Conservation (phyloP, 2,888 invertebrate species). For the Hoplodrina ambigua region DNA sequence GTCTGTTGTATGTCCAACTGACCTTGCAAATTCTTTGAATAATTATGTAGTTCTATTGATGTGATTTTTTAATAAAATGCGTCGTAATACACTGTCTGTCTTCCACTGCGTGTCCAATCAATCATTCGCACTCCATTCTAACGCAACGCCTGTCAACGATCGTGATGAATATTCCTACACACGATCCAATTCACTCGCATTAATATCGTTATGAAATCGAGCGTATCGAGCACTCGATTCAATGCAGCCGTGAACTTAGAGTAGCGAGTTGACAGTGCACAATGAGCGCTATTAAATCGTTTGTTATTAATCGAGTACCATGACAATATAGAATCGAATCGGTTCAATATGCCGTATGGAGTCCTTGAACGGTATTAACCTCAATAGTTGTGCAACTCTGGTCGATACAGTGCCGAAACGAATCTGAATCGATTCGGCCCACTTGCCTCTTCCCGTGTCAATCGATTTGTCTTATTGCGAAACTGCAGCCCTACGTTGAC, state of each 20-base stretch:
- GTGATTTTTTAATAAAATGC: constrained; percentile 56
- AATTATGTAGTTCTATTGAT: constrained; percentile 42
- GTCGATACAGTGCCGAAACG: constrained; percentile 79
- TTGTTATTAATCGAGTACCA: constrained; percentile 77
- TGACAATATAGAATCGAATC: constrained; percentile 74
- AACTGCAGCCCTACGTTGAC: constrained; percentile 74
- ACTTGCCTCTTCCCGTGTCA: constrained; percentile 76
- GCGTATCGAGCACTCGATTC: constrained; percentile 72
- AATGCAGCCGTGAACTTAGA: constrained; percentile 76
- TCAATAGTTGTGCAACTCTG: constrained; percentile 76
- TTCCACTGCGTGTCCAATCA: constrained; percentile 73
- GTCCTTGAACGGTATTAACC: constrained; percentile 86
- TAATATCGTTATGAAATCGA: constrained; percentile 76
- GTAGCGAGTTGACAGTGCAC: constrained; percentile 71
- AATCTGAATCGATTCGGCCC: constrained; percentile 79
- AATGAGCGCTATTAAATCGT: constrained; percentile 78
- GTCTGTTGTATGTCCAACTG: constrained; percentile 66
- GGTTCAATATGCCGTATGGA: constrained; percentile 73
- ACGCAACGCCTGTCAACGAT: constrained; percentile 76
- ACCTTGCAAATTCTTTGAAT: constrained; percentile 62
- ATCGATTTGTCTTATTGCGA: constrained; percentile 77
- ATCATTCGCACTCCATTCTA: constrained; percentile 72
- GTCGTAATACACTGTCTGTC: constrained; percentile 66
- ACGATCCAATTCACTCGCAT: constrained; percentile 74
- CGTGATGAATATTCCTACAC: constrained; percentile 77